phyloP scores from a whole-genome alignment of 2,113 vertebrate genomes.

The Hyperoodon ampullatus region DNA sequence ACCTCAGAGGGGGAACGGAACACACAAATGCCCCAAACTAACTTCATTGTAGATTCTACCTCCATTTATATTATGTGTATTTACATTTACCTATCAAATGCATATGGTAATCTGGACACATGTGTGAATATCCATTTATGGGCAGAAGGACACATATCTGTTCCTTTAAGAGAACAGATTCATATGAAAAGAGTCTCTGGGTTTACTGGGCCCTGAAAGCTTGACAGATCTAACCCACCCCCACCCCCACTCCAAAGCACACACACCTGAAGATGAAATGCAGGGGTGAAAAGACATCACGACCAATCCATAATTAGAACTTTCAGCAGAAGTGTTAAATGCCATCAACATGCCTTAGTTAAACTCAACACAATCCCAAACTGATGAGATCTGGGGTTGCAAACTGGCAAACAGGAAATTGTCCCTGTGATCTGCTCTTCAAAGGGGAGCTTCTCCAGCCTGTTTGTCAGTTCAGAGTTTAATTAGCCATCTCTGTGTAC shows the following conservation, averaged over 20 bases:
- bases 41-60: not conserved
- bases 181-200: not conserved
- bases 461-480: slow-evolving; percentile 79
- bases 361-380: slow-evolving; percentile 50
- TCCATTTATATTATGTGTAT: not conserved
- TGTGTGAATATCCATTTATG: not conserved
- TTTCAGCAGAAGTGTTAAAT: not conserved
- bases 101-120: not conserved
- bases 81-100: not conserved
- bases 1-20: not conserved
- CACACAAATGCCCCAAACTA: not conserved
- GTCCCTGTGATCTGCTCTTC: slow-evolving; percentile 80
- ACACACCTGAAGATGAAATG: slow-evolving; percentile 13
- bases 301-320: not conserved
- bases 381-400: not conserved
- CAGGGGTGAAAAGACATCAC: not conserved
- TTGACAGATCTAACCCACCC: not conserved
- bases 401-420: slow-evolving; percentile 78
- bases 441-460: slow-evolving; percentile 70
- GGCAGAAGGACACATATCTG: not conserved
- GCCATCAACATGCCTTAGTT: slow-evolving; percentile 22
- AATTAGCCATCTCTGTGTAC: slow-evolving; percentile 75
- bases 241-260: not conserved
- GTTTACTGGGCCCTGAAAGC: not conserved
- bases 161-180: not conserved